These are phyloP conservation scores for Melanotaenia parkinsoni DNA, from an alignment of 2,797 vertebrate species.

Conservation along the genomic window DNA sequence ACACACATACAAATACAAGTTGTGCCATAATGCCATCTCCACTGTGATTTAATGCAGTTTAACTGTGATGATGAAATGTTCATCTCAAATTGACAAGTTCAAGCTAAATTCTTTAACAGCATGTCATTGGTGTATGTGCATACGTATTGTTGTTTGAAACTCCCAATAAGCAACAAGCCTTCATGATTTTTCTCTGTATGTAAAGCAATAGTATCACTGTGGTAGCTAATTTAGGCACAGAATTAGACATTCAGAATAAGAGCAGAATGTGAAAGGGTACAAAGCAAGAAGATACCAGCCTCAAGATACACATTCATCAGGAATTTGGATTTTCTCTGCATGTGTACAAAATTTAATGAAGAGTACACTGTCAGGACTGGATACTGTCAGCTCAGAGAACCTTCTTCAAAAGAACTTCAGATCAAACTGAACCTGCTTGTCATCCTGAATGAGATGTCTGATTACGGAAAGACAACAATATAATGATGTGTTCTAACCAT, in stretches of 20 bases:
- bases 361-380: neutral
- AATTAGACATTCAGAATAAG: slow-evolving; percentile 33
- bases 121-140: slow-evolving; percentile 23
- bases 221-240: slow-evolving; percentile 54
- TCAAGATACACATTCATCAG: slow-evolving; percentile 31
- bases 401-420: neutral
- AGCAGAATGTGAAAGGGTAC: slow-evolving; percentile 7
- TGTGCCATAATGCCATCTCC: slow-evolving; percentile 62
- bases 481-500: slow-evolving; percentile 5
- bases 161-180: slow-evolving; percentile 46
- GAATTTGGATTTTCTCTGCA: slow-evolving; percentile 23
- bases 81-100: slow-evolving; percentile 51
- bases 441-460: neutral
- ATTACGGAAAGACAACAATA: neutral
- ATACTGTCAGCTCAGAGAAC: neutral
- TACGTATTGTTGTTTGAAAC: slow-evolving; percentile 36
- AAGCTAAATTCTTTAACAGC: slow-evolving; percentile 16
- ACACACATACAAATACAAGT: slow-evolving; percentile 26
- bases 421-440: neutral
- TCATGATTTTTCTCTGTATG: slow-evolving; percentile 47
- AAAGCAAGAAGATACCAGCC: slow-evolving; percentile 33
- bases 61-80: slow-evolving; percentile 65
- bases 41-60: slow-evolving; percentile 75
- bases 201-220: slow-evolving; percentile 71
- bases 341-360: slow-evolving; percentile 10